Evolutionary conservation across 2,113 vertebrate genomes (phyloP).

Genomic region (Misgurnus mizolepis): DNA sequence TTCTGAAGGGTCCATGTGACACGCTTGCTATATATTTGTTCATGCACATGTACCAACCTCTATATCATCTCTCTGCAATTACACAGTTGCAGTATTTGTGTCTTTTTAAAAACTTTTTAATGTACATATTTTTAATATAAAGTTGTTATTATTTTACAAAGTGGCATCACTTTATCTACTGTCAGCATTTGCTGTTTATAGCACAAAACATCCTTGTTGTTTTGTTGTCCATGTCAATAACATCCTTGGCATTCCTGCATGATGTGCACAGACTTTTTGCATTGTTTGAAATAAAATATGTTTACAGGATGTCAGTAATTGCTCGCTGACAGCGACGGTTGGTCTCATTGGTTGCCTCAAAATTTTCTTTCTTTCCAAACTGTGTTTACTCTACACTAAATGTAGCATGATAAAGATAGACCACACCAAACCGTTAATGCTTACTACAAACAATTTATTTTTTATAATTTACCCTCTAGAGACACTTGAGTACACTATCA

Average conservation of each 20-base stretch:
- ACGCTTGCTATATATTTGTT: not conserved
- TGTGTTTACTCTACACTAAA: conserved; percentile 17
- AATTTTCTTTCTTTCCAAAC: not conserved
- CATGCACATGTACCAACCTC: not conserved
- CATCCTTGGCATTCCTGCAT: not conserved
- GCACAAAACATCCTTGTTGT: not conserved
- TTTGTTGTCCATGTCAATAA: not conserved
- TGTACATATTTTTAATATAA: too few relatives aligned
- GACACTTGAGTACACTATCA: not conserved
- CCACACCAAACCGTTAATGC: conserved; percentile 40
- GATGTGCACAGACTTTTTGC: not conserved
- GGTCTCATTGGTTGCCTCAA: not conserved
- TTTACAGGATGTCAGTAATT: conserved; percentile 22
- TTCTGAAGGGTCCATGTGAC: not conserved
- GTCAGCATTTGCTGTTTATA: too few relatives aligned
- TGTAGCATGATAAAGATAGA: conserved; percentile 39
- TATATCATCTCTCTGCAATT: not conserved
- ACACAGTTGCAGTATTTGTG: not conserved
- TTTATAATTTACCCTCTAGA: not conserved
- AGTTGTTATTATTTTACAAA: too few relatives aligned
- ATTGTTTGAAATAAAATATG: not conserved
- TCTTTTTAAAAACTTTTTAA: not conserved
- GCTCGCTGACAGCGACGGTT: not conserved
- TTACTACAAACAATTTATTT: not conserved
- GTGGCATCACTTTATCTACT: too few relatives aligned